Conservation (phyloP, 2,113 vertebrate species). For the Microtus ochrogaster region DNA sequence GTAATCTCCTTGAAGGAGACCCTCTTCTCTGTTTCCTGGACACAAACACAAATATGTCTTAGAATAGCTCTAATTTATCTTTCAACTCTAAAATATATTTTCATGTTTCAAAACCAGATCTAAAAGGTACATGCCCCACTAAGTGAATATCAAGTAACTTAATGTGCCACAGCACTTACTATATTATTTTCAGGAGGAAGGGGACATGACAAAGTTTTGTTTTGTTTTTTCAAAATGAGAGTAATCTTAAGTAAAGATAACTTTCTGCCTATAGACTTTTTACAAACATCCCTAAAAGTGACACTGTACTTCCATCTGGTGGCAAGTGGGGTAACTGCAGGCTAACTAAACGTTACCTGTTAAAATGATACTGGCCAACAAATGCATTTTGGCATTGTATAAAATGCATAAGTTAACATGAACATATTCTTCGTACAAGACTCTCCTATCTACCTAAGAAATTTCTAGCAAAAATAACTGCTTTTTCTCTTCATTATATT, state of each 20-base stretch:
- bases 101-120: neutral
- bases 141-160: constrained; percentile 10
- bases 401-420: neutral
- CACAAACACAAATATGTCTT: neutral
- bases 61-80: neutral
- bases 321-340: neutral
- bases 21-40: neutral
- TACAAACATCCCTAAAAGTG: neutral
- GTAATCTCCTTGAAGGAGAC: too few species aligned
- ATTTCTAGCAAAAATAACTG: neutral
- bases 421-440: neutral
- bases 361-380: neutral
- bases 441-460: constrained; percentile 3
- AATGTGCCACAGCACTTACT: neutral
- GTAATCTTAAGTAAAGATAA: neutral
- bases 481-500: neutral
- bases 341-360: neutral
- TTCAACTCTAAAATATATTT: neutral
- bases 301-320: constrained; percentile 37
- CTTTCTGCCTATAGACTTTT: neutral
- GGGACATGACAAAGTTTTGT: neutral
- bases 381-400: neutral
- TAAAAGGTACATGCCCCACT: neutral
- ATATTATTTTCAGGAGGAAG: neutral
- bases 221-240: neutral